A percentile compares a stretch with the other conserved stretches of the same genome.
Conservation (phyloP, 1,140 invertebrate species). For the Helicoverpa armigera region DNA sequence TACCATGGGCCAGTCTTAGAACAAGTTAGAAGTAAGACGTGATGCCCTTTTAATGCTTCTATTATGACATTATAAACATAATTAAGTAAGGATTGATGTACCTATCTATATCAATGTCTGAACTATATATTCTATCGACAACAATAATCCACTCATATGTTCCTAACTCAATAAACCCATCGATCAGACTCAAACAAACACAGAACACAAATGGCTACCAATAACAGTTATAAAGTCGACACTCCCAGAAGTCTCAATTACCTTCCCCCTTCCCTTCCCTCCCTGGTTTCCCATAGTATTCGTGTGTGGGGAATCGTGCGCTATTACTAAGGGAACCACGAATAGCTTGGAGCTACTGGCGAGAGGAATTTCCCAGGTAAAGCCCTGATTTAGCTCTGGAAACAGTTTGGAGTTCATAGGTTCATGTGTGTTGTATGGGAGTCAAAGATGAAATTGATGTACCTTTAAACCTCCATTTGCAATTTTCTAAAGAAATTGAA, state of each 20-base stretch:
- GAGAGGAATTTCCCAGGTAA: constrained; percentile 46
- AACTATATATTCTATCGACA: too few species aligned
- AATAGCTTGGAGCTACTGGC: constrained; percentile 47
- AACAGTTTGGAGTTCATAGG: neutral
- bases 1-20: neutral
- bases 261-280: constrained; percentile 13
- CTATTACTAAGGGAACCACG: constrained; percentile 40
- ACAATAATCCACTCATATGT: too few species aligned
- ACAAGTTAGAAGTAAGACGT: too few species aligned
- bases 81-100: too few species aligned
- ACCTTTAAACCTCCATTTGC: neutral
- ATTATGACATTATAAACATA: too few species aligned
- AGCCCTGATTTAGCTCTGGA: constrained; percentile 14
- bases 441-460: neutral
- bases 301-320: constrained; percentile 49
- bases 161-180: neutral
- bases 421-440: neutral
- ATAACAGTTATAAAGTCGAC: constrained; percentile 31
- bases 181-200: constrained; percentile 15
- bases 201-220: constrained; percentile 24
- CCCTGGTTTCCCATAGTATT: constrained; percentile 32
- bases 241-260: constrained; percentile 39
- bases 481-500: too few species aligned
- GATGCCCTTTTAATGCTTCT: too few species aligned
- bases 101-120: too few species aligned